Percentiles rank a stretch among this genome's conserved stretches.
Evolutionary conservation across 2,113 vertebrate species (phyloP).

Genomic region (Oncorhynchus kisutch): DNA sequence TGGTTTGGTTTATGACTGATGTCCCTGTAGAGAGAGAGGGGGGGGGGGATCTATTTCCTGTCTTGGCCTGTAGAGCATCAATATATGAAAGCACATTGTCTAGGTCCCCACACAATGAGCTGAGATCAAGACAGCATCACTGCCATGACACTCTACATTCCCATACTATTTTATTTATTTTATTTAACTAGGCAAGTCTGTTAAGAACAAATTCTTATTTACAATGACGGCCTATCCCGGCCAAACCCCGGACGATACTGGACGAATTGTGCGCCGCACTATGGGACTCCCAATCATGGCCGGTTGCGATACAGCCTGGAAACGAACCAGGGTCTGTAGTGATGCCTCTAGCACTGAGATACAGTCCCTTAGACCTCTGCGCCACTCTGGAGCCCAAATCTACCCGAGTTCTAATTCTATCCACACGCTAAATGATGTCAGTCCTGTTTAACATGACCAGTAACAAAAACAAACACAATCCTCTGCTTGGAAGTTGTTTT

Average conservation of each 20-base stretch:
- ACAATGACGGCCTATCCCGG: too few relatives aligned
- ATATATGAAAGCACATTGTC: not conserved
- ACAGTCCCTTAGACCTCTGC: too few relatives aligned
- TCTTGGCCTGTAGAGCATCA: conserved; percentile 24
- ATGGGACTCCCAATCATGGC: too few relatives aligned
- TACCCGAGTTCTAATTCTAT: not conserved
- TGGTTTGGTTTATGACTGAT: conserved; percentile 39
- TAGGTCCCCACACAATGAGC: conserved; percentile 52
- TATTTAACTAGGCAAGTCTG: too few relatives aligned
- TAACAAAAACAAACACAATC: conserved; percentile 6
- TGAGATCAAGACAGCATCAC: conserved; percentile 55
- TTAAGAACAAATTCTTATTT: too few relatives aligned
- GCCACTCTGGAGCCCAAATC: too few relatives aligned
- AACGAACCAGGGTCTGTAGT: too few relatives aligned
- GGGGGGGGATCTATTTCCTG: conserved; percentile 55
- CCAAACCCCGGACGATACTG: too few relatives aligned
- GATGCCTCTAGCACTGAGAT: too few relatives aligned
- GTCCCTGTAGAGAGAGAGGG: conserved; percentile 34
- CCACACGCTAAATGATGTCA: not conserved
- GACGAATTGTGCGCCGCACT: too few relatives aligned
- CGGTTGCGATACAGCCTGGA: too few relatives aligned
- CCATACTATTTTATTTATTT: too few relatives aligned
- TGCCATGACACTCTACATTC: conserved; percentile 24
- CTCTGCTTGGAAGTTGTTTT: not conserved
- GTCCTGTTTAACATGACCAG: not conserved